Base-by-base conservation (phyloP, 2,113 vertebrate genomes). In the Paradisaea rubra region DNA sequence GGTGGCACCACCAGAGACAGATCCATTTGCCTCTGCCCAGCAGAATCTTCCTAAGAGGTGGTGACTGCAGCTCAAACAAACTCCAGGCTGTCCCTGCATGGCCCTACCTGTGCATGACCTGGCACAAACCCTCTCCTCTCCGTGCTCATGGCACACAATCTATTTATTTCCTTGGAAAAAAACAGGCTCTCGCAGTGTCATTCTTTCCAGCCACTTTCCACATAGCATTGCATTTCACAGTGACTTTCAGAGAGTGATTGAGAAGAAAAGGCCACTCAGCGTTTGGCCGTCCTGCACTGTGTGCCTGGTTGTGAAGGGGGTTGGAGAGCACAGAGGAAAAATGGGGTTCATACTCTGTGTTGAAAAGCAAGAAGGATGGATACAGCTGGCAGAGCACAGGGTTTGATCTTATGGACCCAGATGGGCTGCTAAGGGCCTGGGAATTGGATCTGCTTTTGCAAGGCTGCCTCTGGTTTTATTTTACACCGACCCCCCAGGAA, bases 151-250 rank as follows among this genome's bases (percentile, higher is more conserved):
- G 59, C 4, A 54, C 92, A 77, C 20, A 5, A 78, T 95, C 96
- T 94, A 94, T 97, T 97, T 98, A 97, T 97, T 97, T 98, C 95
- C 86, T 95, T 19, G 93, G 93, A 97, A 97, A 97, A 88, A 89
- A 37, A 65, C 11, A 90, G 61, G 65, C 70, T 95, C 76, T 91
- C 52, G 39, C 54, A 47, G 95, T 97, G 95, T 98, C 96, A 96
- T 97, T 98, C 93, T 97, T 97, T 98, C 97, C 97, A 98, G 91
- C 10, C 63, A 50, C 93, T 97, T 97, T 98, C 96, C 92, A 92
- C 74, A 15, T 56, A 97, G 92, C 93, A 94, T 96, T 27, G 2
- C 76, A 25, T 98, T 97, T 97, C 95, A 23, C 17, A 3, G 94
- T 70, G 90, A 94, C 97, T 97, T 98, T 96, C 96, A 97, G 94